Evolutionary conservation across 2,888 invertebrate genomes (phyloP).

Genomic region (Spisula solida): DNA sequence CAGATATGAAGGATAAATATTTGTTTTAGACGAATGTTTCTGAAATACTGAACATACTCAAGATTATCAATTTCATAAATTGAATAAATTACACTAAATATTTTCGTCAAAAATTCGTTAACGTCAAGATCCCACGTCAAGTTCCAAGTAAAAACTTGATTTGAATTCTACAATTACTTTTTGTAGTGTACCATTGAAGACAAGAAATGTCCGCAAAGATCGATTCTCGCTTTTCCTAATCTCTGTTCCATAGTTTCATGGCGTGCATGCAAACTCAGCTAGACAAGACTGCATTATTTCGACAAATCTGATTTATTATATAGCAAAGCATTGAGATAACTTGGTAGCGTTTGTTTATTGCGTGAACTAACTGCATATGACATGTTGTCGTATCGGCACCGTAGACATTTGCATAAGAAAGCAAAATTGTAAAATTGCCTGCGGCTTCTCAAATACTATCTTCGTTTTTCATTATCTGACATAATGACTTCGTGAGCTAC

Average conservation of each 20-base stretch:
- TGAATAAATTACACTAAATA: too few relatives aligned
- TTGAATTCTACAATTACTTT: too few relatives aligned
- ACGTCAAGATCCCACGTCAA: too few relatives aligned
- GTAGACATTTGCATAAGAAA: neutral
- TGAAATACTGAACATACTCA: too few relatives aligned
- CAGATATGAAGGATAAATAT: too few relatives aligned
- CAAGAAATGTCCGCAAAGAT: neutral
- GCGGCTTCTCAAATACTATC: too few relatives aligned
- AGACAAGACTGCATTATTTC: neutral
- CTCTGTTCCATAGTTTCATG: neutral
- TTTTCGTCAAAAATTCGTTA: too few relatives aligned
- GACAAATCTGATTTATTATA: slow-evolving; percentile 7
- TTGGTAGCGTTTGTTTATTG: neutral
- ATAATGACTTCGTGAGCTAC: too few relatives aligned
- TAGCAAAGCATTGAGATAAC: neutral
- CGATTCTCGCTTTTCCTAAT: neutral
- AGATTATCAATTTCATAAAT: too few relatives aligned
- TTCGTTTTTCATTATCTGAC: too few relatives aligned
- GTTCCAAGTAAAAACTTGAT: too few relatives aligned
- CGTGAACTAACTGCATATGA: neutral
- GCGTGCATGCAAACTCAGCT: neutral
- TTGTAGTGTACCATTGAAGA: neutral
- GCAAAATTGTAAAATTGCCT: neutral
- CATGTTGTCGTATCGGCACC: neutral
- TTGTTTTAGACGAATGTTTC: too few relatives aligned